Percentiles rank a stretch among this genome's conserved stretches.
Conservation (phyloP, 2,888 invertebrate species). For the Acanthosepion esculentum region DNA sequence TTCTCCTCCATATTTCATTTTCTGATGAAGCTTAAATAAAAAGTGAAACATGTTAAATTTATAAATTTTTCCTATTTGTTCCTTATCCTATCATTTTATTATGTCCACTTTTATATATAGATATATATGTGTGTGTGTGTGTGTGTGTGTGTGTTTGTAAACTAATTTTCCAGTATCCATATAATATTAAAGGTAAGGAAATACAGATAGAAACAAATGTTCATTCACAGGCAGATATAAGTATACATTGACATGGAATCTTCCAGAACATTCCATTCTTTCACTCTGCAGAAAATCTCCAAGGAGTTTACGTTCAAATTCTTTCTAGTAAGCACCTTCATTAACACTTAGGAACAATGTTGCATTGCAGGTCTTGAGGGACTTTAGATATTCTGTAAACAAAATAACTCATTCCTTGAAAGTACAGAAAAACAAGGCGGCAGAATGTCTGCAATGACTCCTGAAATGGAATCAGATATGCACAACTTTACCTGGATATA, state of each 20-base stretch:
- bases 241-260: neutral
- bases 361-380: neutral
- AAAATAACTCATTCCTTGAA: neutral
- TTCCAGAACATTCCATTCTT: neutral
- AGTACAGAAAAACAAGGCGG: neutral
- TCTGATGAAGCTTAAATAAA: too few species aligned
- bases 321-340: neutral
- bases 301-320: neutral
- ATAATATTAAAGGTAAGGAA: too few species aligned
- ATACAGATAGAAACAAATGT: too few species aligned
- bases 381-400: neutral
- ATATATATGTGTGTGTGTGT: too few species aligned
- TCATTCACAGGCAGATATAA: too few species aligned
- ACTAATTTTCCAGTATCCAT: too few species aligned
- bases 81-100: too few species aligned
- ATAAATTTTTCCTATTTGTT: too few species aligned
- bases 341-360: neutral
- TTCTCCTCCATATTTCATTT: too few species aligned
- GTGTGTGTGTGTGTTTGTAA: neutral
- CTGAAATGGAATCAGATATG: neutral
- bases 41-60: too few species aligned
- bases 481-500: constrained; percentile 11
- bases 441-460: neutral
- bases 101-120: too few species aligned
- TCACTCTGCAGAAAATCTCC: neutral